These are phyloP conservation scores for Temnothorax longispinosus DNA, from an alignment of 1,140 invertebrate species.

Conservation along the genomic window DNA sequence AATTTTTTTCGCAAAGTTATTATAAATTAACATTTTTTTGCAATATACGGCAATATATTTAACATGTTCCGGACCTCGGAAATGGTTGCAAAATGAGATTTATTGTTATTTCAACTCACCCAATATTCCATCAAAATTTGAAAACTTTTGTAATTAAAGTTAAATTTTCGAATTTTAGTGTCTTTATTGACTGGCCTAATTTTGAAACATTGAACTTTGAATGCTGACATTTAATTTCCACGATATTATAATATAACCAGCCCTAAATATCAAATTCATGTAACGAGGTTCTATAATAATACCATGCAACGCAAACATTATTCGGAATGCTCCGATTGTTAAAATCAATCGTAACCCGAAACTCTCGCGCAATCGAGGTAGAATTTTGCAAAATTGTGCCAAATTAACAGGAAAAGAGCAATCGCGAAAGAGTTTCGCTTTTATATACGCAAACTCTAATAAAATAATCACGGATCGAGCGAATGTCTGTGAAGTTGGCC, in stretches of 20 bases:
- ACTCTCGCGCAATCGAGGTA: neutral
- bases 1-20: no score
- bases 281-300: neutral
- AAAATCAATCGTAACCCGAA: neutral
- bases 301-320: neutral
- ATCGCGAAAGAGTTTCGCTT: neutral
- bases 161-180: no score
- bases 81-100: no score
- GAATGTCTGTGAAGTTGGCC: no score
- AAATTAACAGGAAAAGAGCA: neutral
- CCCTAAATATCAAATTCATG: neutral
- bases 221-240: conserved; percentile 15
- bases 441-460: neutral
- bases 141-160: no score
- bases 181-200: no score
- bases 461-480: neutral
- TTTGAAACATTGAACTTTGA: neutral
- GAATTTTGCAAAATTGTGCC: neutral
- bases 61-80: no score
- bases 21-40: no score
- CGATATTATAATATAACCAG: neutral
- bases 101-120: no score
- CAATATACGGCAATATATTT: no score
- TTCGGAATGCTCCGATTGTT: neutral
- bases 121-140: no score